Percentiles rank a stretch among this genome's conserved stretches.
Evolutionary conservation across 2,113 vertebrate genomes (phyloP).

Genomic region (Tenebrosternarchus preto): DNA sequence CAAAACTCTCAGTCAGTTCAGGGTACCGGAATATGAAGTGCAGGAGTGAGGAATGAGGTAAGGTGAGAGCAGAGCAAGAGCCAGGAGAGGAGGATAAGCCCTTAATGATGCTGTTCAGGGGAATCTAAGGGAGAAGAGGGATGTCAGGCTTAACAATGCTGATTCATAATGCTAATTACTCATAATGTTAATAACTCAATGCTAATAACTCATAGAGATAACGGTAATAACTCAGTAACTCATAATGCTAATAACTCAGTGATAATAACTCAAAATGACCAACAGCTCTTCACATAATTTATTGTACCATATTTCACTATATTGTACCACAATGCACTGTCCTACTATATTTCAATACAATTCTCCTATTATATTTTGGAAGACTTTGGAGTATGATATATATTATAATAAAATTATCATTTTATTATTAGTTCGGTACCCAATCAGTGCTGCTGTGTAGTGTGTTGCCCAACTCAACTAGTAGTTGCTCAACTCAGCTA

Average conservation of each 20-base stretch:
- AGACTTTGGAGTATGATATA: too few relatives aligned
- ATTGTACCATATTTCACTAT: too few relatives aligned
- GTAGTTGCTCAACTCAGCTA: too few relatives aligned
- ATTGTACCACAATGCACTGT: slow-evolving; percentile 23
- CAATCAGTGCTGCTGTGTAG: too few relatives aligned
- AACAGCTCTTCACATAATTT: too few relatives aligned
- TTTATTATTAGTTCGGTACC: too few relatives aligned
- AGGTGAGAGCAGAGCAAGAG: slow-evolving; percentile 76
- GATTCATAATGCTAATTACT: not conserved
- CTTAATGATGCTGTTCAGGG: slow-evolving; percentile 77
- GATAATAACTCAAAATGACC: slow-evolving; percentile 49
- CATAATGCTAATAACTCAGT: not conserved
- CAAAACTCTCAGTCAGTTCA: slow-evolving; percentile 82
- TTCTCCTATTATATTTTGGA: too few relatives aligned
- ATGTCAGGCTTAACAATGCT: slow-evolving; percentile 60
- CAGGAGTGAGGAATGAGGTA: slow-evolving; percentile 82
- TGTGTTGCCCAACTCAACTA: too few relatives aligned
- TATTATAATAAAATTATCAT: too few relatives aligned
- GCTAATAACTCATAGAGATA: not conserved
- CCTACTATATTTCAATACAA: slow-evolving; percentile 20
- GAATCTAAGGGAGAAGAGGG: slow-evolving; percentile 64
- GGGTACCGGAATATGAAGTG: slow-evolving; percentile 83
- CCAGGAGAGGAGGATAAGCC: slow-evolving; percentile 70
- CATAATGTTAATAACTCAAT: slow-evolving; percentile 35
- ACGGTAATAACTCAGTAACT: slow-evolving; percentile 40